These are phyloP conservation scores for Anoplophora glabripennis DNA, from an alignment of 1,140 invertebrate species.

Conservation along the genomic window DNA sequence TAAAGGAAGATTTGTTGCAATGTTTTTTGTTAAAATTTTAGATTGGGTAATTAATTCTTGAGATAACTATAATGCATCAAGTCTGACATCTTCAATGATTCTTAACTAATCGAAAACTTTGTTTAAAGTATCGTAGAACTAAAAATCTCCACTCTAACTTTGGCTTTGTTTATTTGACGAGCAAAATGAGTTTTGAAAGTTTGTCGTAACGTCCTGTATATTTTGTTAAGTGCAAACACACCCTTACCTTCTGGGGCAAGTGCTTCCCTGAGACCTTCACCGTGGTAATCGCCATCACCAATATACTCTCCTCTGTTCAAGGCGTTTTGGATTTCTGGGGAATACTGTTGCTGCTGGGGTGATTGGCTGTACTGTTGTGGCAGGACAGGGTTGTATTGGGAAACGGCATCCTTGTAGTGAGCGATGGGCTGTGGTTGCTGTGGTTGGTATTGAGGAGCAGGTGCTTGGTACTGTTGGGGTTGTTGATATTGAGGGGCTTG, in stretches of 20 bases:
- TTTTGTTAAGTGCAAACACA: not conserved
- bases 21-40: no score
- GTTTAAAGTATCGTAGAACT: no score
- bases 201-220: constrained; percentile 2
- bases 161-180: no score
- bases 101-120: no score
- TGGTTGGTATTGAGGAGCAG: constrained; percentile 9
- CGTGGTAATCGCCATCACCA: constrained; percentile 27
- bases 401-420: constrained; percentile 11
- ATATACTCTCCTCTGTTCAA: constrained; percentile 31
- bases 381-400: constrained; percentile 14
- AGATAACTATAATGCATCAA: no score
- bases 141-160: no score
- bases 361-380: constrained; percentile 14
- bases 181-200: no score
- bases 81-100: no score
- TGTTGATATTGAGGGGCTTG: not conserved
- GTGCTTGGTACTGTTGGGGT: constrained; percentile 2
- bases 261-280: constrained; percentile 20
- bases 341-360: not conserved
- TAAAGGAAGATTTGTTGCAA: no score
- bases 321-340: constrained; percentile 6
- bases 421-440: constrained; percentile 5
- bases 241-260: constrained; percentile 12
- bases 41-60: no score